Percentiles rank a stretch among this genome's conserved stretches.
Conservation (phyloP, 2,888 invertebrate genomes). For the Patella ulyssiponensis region DNA sequence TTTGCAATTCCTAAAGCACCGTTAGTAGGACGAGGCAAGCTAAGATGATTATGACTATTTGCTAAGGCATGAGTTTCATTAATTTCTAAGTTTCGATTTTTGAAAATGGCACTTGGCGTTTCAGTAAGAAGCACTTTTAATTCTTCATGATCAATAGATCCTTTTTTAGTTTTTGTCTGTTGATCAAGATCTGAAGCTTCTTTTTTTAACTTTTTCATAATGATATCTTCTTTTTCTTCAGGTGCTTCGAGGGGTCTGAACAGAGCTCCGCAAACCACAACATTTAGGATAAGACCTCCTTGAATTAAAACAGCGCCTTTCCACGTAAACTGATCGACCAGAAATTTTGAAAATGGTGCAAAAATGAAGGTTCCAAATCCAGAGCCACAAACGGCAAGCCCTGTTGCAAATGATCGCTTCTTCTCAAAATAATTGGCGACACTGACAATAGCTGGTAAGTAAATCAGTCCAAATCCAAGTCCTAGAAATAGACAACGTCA, state of each 20-base stretch:
- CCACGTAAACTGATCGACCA: conserved; percentile 86
- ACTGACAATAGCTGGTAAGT: conserved; percentile 96
- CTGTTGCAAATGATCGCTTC: conserved; percentile 93
- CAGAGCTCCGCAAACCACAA: conserved; percentile 90
- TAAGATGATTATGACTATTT: conserved; percentile 6
- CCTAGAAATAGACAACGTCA: conserved; percentile 75
- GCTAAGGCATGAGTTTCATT: background rate
- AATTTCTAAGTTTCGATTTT: background rate
- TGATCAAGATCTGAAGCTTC: conserved; percentile 11
- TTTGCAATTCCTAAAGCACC: background rate
- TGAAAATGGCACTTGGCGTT: background rate
- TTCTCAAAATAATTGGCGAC: conserved; percentile 98
- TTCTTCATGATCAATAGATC: background rate
- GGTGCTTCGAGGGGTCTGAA: conserved; percentile 87
- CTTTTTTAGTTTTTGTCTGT: background rate
- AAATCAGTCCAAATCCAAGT: conserved; percentile 95
- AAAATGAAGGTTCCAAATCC: conserved; percentile 95
- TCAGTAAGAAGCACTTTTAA: conserved; percentile 4
- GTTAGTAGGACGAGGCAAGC: background rate
- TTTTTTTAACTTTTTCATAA: conserved; percentile 14
- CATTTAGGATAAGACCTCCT: conserved; percentile 87
- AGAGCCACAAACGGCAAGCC: conserved; percentile 95
- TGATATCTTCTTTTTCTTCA: conserved; percentile 74
- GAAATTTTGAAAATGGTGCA: conserved; percentile 76
- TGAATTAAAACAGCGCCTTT: conserved; percentile 87